Evolutionary conservation across 2,113 vertebrate species (phyloP).

Genomic region (Lasiurus borealis): DNA sequence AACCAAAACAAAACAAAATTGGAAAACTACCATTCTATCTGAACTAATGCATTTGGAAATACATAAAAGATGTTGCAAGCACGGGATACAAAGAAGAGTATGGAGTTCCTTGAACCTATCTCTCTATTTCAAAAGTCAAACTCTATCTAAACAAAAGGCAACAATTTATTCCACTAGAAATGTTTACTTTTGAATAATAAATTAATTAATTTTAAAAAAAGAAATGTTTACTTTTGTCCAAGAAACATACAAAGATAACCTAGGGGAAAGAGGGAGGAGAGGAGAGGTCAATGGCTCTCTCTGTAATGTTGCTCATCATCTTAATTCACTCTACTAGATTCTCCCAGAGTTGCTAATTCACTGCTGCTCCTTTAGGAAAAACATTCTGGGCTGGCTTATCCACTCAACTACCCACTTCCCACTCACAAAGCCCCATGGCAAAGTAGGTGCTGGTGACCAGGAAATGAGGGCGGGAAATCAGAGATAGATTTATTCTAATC

Average conservation of each 20-base stretch:
- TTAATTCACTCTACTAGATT: background rate
- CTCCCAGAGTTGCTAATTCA: background rate
- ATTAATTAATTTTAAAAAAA: background rate
- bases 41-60: background rate
- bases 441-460: background rate
- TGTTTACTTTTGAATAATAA: background rate
- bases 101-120: background rate
- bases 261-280: background rate
- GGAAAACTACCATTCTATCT: background rate
- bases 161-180: background rate
- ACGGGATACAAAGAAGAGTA: background rate
- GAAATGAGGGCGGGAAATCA: slow-evolving; percentile 19
- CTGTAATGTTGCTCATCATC: background rate
- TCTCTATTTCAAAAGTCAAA: slow-evolving; percentile 15
- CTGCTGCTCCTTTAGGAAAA: background rate
- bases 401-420: background rate
- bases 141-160: slow-evolving; percentile 36
- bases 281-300: background rate
- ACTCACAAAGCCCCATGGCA: slow-evolving; percentile 23
- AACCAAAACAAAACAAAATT: too few relatives aligned
- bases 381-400: background rate
- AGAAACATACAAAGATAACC: slow-evolving; percentile 29
- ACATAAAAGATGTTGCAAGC: background rate
- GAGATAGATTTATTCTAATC: background rate
- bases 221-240: slow-evolving; percentile 37